Evolutionary conservation across 2,797 vertebrate species (phyloP).

Genomic region (Trichosurus vulpecula): DNA sequence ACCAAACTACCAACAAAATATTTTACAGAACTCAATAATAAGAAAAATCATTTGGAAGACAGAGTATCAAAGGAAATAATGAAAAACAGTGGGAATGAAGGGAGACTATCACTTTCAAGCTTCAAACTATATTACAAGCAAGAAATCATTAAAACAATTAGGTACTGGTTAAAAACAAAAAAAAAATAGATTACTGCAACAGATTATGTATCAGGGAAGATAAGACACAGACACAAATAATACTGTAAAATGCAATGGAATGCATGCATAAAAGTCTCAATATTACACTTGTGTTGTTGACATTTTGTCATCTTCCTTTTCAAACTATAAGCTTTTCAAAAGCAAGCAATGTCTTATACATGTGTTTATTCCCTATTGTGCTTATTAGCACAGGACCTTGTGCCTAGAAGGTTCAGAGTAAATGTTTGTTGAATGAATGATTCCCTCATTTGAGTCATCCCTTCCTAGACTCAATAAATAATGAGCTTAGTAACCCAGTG

Average conservation of each 20-base stretch:
- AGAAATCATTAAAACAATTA: background rate
- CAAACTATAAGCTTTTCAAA: background rate
- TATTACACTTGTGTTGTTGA: background rate
- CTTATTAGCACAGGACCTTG: background rate
- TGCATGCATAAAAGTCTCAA: background rate
- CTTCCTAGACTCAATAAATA: background rate
- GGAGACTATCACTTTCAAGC: background rate
- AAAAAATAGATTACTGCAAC: background rate
- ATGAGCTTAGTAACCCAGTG: background rate
- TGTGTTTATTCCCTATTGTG: background rate
- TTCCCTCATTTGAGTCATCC: background rate
- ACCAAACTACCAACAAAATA: background rate
- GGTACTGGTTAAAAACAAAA: background rate
- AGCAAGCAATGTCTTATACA: background rate
- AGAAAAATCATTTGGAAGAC: background rate
- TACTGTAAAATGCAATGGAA: background rate
- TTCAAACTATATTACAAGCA: background rate
- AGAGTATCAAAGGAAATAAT: background rate
- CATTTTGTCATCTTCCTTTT: background rate
- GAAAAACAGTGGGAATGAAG: background rate
- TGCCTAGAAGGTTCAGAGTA: background rate
- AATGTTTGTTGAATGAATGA: background rate
- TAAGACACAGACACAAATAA: background rate
- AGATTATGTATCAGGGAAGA: background rate
- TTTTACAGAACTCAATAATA: background rate